These are phyloP conservation scores for Phalacrocorax aristotelis DNA, from an alignment of 2,113 vertebrate species.

Conservation along the genomic window DNA sequence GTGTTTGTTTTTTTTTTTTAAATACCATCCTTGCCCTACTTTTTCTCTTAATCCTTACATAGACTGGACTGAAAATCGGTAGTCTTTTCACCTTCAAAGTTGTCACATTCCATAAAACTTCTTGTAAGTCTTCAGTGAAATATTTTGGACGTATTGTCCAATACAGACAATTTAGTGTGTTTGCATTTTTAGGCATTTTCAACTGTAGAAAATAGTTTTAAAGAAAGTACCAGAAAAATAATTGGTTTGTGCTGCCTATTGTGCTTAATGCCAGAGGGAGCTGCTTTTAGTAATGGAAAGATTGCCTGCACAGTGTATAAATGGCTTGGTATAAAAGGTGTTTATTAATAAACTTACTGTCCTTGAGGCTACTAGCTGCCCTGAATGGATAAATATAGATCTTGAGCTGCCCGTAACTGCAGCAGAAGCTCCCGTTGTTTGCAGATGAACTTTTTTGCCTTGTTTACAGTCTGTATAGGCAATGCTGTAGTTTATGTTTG, in stretches of 20 bases:
- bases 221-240: not conserved
- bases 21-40: not conserved
- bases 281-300: not conserved
- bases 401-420: not conserved
- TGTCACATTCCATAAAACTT: not conserved
- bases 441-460: not conserved
- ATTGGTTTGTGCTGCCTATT: not conserved
- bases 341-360: not conserved
- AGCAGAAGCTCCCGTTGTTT: not conserved
- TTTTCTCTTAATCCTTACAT: not conserved
- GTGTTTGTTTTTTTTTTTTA: not conserved
- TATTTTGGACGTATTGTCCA: not conserved
- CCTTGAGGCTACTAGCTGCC: not conserved
- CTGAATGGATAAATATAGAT: not conserved
- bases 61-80: not conserved
- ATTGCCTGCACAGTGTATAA: not conserved
- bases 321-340: not conserved
- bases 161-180: not conserved
- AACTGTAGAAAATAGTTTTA: not conserved
- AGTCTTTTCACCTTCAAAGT: not conserved
- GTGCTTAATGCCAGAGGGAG: not conserved
- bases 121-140: not conserved
- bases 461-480: not conserved
- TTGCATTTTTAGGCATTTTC: not conserved
- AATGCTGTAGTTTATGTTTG: not conserved